Evolutionary conservation across 2,113 vertebrate genomes (phyloP).

Genomic region (Chrysemys picta): DNA sequence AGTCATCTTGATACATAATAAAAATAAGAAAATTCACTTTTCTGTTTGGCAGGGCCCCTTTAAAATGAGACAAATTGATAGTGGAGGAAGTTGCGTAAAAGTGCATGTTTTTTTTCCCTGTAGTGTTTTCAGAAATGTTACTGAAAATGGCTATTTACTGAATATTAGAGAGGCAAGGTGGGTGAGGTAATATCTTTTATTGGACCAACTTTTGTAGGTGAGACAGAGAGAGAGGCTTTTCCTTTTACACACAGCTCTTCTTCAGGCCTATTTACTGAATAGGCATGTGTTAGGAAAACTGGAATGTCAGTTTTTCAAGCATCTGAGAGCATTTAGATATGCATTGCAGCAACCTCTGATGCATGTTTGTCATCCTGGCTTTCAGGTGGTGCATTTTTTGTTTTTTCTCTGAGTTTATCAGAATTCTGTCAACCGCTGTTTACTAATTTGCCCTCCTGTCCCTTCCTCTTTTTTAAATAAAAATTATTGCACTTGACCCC

Average conservation of each 20-base stretch:
- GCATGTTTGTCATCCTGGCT: not conserved
- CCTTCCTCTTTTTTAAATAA: not conserved
- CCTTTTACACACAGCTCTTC: not conserved
- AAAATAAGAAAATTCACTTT: not conserved
- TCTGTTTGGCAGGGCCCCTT: not conserved
- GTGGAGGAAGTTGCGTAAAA: not conserved
- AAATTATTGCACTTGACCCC: not conserved
- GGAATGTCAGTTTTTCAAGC: fast-evolving
- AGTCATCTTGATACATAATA: not conserved
- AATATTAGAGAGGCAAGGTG: not conserved
- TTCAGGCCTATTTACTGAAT: not conserved
- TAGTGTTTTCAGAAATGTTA: not conserved
- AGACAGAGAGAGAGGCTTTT: not conserved
- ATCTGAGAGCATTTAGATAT: not conserved
- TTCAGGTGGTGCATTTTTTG: not conserved
- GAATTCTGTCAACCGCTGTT: not conserved
- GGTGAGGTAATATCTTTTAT: not conserved
- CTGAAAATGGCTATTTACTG: not conserved
- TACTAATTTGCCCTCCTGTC: not conserved
- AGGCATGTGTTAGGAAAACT: not conserved
- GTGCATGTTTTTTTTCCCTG: not conserved
- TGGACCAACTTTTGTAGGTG: not conserved
- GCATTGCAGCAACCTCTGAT: not conserved
- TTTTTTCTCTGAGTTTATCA: not conserved
- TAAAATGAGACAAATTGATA: not conserved